Percentiles rank a stretch among this genome's conserved stretches.
Evolutionary conservation across 2,797 vertebrate species (phyloP).

Genomic region (Halcyon smyrnensis): DNA sequence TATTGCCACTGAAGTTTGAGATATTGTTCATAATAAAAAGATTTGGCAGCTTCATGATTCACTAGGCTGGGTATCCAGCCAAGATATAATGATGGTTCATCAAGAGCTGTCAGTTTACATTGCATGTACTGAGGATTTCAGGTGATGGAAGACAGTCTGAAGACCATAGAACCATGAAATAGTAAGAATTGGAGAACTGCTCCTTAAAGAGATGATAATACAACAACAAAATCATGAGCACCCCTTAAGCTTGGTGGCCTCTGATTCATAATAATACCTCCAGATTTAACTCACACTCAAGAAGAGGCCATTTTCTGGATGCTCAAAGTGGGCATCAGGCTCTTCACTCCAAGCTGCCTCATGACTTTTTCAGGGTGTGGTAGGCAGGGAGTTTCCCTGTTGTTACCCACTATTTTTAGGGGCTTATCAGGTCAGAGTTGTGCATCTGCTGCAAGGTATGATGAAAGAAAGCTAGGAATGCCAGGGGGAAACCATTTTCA

Average conservation of each 20-base stretch:
- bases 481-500: not conserved
- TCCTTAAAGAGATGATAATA: not conserved
- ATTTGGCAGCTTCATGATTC: constrained; percentile 60
- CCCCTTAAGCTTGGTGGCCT: not conserved
- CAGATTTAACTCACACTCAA: not conserved
- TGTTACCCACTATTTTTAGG: not conserved
- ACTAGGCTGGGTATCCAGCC: constrained; percentile 47
- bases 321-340: not conserved
- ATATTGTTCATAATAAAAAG: constrained; percentile 41
- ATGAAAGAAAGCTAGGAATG: not conserved
- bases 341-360: fast-evolving
- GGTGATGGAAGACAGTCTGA: not conserved
- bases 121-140: not conserved
- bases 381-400: not conserved
- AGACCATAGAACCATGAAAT: not conserved
- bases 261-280: not conserved
- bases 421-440: not conserved
- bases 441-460: not conserved
- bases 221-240: not conserved
- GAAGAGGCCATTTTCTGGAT: not conserved
- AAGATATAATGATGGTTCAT: constrained; percentile 63
- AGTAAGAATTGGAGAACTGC: not conserved
- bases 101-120: constrained; percentile 44
- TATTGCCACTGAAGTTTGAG: constrained; percentile 28
- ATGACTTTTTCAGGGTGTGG: not conserved